Base-by-base conservation (phyloP, 2,888 invertebrate species). In the Julus scandinavius region DNA sequence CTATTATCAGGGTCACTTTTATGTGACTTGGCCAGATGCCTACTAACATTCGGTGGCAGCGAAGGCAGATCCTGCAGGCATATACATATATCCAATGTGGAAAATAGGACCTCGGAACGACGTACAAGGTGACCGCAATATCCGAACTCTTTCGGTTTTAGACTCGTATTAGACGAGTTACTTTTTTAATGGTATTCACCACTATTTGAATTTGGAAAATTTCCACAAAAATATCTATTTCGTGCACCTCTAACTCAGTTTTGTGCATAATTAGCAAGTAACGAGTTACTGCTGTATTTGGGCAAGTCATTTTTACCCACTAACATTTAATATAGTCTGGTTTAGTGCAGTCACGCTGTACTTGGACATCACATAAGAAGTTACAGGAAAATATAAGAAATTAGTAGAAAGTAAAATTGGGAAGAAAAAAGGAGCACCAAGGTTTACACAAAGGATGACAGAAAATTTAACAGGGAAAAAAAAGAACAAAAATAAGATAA, bases 1-100 rank as follows among this genome's bases (percentile, higher is more conserved):
- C 87, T 87, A 72, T 45, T 87, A 63, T 87, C 87, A 45, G 87
- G 87, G 63, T 87, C 87, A 63, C 87, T 87, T 87, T 87, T 87
- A 40, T 87, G 87, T 63, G 84, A 83, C 63, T 87, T 87, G 41
- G 83, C 45, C 41, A n/a, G 87, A 11, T 87, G 87, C 40, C 72
- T 40, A 58, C 72, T 54, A 38, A n/a, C 45, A 11, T 50, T 86
- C n/a, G 49, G 54, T 13, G 86, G 86, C 50, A 85, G 38, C 20
- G 85, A 45, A 45, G 85, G 41, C 41, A 85, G 41, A 85, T 85
- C 85, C 85, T 85, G 45, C 15, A 45, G 85, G 85, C 45, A 85
- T 85, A 85, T 38, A 85, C 84, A 38, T 40, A 84, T 72, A 72
- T 72, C 20, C 40, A 85, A 85, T n/a, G 85, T 85, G 85, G 41